Percentiles rank a stretch among this genome's conserved stretches.
phyloP scores from a whole-genome alignment of 1,140 invertebrate species.

The Armadillidium nasatum region DNA sequence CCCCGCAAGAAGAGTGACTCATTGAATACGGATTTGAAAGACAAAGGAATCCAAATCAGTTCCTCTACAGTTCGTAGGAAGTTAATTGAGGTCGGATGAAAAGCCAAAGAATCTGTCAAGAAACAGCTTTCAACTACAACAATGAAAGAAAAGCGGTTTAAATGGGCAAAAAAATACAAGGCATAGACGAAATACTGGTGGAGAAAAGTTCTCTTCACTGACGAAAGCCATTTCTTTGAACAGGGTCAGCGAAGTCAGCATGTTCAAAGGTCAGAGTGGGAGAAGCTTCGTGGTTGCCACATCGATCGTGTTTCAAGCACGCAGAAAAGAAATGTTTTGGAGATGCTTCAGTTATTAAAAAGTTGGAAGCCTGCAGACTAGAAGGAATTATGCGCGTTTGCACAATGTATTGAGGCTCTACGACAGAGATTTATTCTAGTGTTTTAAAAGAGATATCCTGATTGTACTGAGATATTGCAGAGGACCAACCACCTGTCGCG shows the following conservation, averaged over 20 bases:
- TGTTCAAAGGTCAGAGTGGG: not conserved
- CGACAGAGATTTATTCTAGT: no score
- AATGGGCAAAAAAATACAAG: slow-evolving; percentile 12
- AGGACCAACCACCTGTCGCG: no score
- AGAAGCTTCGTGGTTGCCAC: no score
- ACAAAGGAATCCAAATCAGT: not conserved
- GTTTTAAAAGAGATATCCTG: no score
- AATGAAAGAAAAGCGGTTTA: slow-evolving; percentile 17
- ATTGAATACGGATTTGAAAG: not conserved
- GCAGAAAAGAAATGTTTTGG: no score
- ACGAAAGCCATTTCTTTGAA: not conserved
- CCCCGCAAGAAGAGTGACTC: slow-evolving; percentile 12
- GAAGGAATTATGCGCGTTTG: no score
- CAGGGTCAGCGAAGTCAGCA: slow-evolving; percentile 14
- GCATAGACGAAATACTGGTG: slow-evolving; percentile 10
- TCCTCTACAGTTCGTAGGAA: not conserved
- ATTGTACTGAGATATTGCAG: no score
- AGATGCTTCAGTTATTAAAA: no score
- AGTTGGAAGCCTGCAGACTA: no score
- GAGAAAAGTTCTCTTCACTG: slow-evolving; percentile 14
- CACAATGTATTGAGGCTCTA: no score
- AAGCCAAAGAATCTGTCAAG: slow-evolving; percentile 8
- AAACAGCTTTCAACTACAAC: slow-evolving; percentile 20
- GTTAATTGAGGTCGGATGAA: not conserved
- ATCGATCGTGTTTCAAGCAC: no score